Percentiles rank a stretch among this genome's conserved stretches.
These are phyloP conservation scores for Deilephila porcellus DNA, from an alignment of 2,888 invertebrate species.

Conservation along the genomic window DNA sequence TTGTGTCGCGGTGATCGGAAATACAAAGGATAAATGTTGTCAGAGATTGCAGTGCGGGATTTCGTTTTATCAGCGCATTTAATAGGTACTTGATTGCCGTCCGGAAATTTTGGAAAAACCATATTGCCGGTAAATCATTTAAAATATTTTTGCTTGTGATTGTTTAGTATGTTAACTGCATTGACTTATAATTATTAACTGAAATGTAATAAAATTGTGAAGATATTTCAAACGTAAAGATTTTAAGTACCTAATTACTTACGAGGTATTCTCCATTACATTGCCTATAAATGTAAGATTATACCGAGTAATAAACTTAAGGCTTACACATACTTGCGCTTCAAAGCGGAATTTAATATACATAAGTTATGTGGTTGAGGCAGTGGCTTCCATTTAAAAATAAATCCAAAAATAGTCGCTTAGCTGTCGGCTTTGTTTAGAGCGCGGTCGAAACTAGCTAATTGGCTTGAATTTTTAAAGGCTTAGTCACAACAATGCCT, in stretches of 20 bases:
- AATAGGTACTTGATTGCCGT: too few species aligned
- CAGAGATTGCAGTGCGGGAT: neutral
- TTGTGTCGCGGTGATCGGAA: neutral
- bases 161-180: neutral
- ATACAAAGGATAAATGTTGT: neutral
- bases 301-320: neutral
- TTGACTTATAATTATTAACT: neutral
- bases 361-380: neutral
- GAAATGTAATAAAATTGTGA: neutral
- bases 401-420: constrained; percentile 51
- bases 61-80: neutral
- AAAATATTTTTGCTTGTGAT: too few species aligned
- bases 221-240: neutral
- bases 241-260: neutral
- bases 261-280: neutral
- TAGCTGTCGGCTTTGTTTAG: constrained; percentile 42
- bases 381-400: constrained; percentile 46
- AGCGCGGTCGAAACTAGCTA: constrained; percentile 57
- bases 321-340: neutral
- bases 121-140: too few species aligned
- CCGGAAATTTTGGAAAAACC: too few species aligned
- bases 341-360: neutral
- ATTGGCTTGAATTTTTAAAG: constrained; percentile 78
- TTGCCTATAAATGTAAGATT: neutral
- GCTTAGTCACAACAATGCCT: constrained; percentile 69